Conservation (phyloP, 2,888 invertebrate species). For the Phragmatobia fuliginosa region DNA sequence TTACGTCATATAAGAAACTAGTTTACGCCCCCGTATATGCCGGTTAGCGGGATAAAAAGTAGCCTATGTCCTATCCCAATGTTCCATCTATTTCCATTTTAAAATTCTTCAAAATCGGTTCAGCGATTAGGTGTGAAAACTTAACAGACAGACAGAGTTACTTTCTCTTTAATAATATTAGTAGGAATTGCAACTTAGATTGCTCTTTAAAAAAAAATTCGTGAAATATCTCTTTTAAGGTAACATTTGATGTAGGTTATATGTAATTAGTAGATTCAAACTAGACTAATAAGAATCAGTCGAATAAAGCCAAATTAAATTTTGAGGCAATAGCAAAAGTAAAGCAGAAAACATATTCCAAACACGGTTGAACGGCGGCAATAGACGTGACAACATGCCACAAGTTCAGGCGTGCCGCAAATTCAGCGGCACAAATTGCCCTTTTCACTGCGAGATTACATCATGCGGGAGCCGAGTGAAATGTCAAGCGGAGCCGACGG, state of each 20-base stretch:
- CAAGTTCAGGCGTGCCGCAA: conserved; percentile 84
- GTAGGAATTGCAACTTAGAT: conserved; percentile 14
- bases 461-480: conserved; percentile 87
- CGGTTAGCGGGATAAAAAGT: too few relatives aligned
- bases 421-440: conserved; percentile 87
- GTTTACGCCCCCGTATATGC: too few relatives aligned
- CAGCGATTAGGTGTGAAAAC: too few relatives aligned
- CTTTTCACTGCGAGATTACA: conserved; percentile 87
- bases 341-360: conserved; percentile 55
- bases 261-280: conserved; percentile 38
- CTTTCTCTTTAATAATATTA: too few relatives aligned
- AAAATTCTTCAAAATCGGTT: too few relatives aligned
- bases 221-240: not conserved
- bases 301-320: conserved; percentile 46
- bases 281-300: conserved; percentile 51
- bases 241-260: conserved; percentile 21
- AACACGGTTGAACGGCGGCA: conserved; percentile 50
- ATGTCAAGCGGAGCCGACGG: conserved; percentile 87
- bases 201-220: conserved; percentile 13
- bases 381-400: conserved; percentile 83
- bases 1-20: too few relatives aligned
- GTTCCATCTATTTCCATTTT: too few relatives aligned
- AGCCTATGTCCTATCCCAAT: too few relatives aligned
- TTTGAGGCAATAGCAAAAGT: conserved; percentile 34
- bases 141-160: too few relatives aligned